These are phyloP conservation scores for Monopis laevigella DNA, from an alignment of 2,888 invertebrate species.

Conservation along the genomic window DNA sequence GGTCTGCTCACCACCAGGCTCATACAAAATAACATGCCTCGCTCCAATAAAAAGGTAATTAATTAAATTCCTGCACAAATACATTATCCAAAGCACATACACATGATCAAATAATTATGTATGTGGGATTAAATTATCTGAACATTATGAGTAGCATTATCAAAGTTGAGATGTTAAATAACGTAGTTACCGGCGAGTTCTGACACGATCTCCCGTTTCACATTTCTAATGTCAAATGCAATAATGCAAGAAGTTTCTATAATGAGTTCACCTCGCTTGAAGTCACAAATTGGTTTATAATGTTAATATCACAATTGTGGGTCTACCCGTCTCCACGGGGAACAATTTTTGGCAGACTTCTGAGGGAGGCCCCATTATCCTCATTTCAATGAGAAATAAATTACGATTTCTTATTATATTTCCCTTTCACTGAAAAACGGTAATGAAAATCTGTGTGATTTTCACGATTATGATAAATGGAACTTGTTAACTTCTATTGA, in stretches of 20 bases:
- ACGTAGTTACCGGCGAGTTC: too few species aligned
- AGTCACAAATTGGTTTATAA: slow-evolving; percentile 62
- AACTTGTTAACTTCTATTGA: not conserved
- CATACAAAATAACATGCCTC: too few species aligned
- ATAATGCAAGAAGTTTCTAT: slow-evolving; percentile 53
- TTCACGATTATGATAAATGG: slow-evolving; percentile 7
- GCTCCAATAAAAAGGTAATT: too few species aligned
- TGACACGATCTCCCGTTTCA: slow-evolving; percentile 8
- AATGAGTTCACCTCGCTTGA: slow-evolving; percentile 54
- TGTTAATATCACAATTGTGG: slow-evolving; percentile 55
- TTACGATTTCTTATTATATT: slow-evolving; percentile 65
- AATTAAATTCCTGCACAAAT: too few species aligned
- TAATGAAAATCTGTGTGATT: slow-evolving; percentile 6
- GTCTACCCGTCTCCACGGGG: slow-evolving; percentile 33
- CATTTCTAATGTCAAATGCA: slow-evolving; percentile 47
- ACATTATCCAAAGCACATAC: too few species aligned
- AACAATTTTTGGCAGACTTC: slow-evolving; percentile 43
- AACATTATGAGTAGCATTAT: too few species aligned
- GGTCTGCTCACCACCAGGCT: too few species aligned
- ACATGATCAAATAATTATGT: too few species aligned
- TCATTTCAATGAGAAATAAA: slow-evolving; percentile 66
- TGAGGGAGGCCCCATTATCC: slow-evolving; percentile 56
- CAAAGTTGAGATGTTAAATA: too few species aligned
- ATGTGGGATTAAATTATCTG: too few species aligned
- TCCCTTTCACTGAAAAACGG: slow-evolving; percentile 54